A percentile compares a stretch with the other conserved stretches of the same genome.
Conservation (phyloP, 1,140 invertebrate genomes). For the Zaprionus gabonicus region DNA sequence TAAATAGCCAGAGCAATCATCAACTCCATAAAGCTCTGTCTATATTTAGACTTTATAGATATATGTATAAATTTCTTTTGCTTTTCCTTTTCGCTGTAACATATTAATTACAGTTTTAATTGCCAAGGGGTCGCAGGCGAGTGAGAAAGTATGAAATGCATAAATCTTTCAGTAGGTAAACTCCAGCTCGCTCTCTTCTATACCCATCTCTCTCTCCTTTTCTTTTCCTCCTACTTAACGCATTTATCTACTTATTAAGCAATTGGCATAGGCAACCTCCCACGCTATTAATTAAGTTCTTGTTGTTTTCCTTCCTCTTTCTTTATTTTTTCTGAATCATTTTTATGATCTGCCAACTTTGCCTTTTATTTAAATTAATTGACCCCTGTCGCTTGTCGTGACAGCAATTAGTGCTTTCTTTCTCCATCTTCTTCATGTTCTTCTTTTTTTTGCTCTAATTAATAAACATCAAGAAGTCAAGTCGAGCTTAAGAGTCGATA, state of each 20-base stretch:
- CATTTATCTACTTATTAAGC: conserved; percentile 10
- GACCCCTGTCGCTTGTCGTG: conserved; percentile 69
- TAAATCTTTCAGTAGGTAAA: conserved; percentile 6
- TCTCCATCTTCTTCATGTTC: conserved; percentile 2
- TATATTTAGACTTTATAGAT: neutral
- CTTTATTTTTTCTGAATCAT: conserved; percentile 32
- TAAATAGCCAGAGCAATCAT: neutral
- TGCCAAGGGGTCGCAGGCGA: neutral
- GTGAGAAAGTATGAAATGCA: neutral
- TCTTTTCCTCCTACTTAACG: neutral
- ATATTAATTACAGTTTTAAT: neutral
- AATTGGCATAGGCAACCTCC: conserved; percentile 38
- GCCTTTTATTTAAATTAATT: conserved; percentile 83
- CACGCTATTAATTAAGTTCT: conserved; percentile 67
- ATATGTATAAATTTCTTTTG: neutral
- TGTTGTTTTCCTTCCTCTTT: conserved; percentile 11
- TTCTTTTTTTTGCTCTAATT: conserved; percentile 55
- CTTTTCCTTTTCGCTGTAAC: neutral
- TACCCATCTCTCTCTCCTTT: neutral
- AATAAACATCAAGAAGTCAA: conserved; percentile 39
- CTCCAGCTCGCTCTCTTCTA: neutral
- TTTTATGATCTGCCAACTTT: conserved; percentile 60
- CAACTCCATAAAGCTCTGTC: neutral
- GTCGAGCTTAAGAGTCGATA: conserved; percentile 37
- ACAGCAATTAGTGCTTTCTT: conserved; percentile 70